phyloP scores from a whole-genome alignment of 2,797 vertebrate genomes.

The Craterocephalus amniculus region DNA sequence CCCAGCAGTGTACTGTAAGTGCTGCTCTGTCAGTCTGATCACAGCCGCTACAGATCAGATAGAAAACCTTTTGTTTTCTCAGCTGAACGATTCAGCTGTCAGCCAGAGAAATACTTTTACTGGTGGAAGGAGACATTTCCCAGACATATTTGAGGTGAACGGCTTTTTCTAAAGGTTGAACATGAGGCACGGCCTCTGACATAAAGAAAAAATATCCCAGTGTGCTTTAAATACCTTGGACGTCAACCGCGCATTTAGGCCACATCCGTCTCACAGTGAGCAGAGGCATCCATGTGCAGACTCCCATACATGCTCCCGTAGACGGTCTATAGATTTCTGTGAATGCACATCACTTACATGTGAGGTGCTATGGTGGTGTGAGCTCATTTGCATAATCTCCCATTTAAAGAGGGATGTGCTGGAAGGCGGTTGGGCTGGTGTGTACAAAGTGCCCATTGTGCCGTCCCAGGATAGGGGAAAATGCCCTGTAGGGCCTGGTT shows the following conservation, averaged over 20 bases:
- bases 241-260: slow-evolving; percentile 44
- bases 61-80: slow-evolving; percentile 43
- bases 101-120: slow-evolving; percentile 26
- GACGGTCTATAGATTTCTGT: slow-evolving; percentile 62
- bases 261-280: slow-evolving; percentile 53
- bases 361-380: slow-evolving; percentile 60
- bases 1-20: slow-evolving; percentile 26
- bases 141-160: slow-evolving; percentile 18
- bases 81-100: slow-evolving; percentile 26
- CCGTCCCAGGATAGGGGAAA: slow-evolving; percentile 69
- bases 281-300: slow-evolving; percentile 56
- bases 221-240: slow-evolving; percentile 55
- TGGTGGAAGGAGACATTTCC: slow-evolving; percentile 24
- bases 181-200: background rate
- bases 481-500: slow-evolving; percentile 72
- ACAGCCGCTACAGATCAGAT: slow-evolving; percentile 55
- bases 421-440: slow-evolving; percentile 65
- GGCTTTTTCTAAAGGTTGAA: background rate
- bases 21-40: slow-evolving; percentile 23
- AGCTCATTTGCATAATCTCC: slow-evolving; percentile 83
- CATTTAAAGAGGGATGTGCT: slow-evolving; percentile 81
- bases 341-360: slow-evolving; percentile 75
- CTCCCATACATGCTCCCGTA: slow-evolving; percentile 57
- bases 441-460: slow-evolving; percentile 81
- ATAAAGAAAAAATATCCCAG: slow-evolving; percentile 13